A percentile compares a stretch with the other conserved stretches of the same genome.
Conservation (phyloP, 2,113 vertebrate genomes). For the Cyanoliseus patagonus region DNA sequence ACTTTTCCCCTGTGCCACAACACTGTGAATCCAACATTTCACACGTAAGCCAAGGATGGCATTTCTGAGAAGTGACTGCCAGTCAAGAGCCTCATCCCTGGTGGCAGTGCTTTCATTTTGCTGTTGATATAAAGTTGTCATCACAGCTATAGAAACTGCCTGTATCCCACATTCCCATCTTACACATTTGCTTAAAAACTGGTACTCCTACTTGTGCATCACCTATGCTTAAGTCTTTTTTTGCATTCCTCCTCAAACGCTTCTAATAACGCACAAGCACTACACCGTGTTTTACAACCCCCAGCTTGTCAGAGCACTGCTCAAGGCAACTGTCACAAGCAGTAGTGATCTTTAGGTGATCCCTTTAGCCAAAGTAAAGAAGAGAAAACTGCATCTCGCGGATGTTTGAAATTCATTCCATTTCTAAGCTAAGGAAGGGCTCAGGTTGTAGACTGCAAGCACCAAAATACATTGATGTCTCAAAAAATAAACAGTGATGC, state of each 20-base stretch:
- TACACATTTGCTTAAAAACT: not conserved
- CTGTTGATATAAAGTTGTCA: not conserved
- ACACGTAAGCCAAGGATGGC: not conserved
- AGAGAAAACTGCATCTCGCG: not conserved
- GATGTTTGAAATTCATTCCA: not conserved
- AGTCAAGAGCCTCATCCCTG: not conserved
- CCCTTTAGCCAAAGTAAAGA: not conserved
- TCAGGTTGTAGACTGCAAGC: not conserved
- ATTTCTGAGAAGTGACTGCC: not conserved
- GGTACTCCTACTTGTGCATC: rapidly evolving
- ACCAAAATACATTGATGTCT: not conserved
- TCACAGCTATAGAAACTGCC: not conserved
- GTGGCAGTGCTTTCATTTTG: not conserved
- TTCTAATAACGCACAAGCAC: rapidly evolving
- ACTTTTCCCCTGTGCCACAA: not conserved
- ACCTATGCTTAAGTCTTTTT: not conserved
- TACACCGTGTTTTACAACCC: not conserved
- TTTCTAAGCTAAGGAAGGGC: not conserved
- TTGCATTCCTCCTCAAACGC: rapidly evolving
- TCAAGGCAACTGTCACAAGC: not conserved
- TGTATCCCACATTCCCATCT: not conserved
- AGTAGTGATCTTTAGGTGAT: not conserved
- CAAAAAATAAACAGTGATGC: not conserved
- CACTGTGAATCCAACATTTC: not conserved
- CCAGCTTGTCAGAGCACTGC: not conserved